These are phyloP conservation scores for Lethenteron camtschaticum DNA, from an alignment of 2,113 vertebrate species.

Conservation along the genomic window DNA sequence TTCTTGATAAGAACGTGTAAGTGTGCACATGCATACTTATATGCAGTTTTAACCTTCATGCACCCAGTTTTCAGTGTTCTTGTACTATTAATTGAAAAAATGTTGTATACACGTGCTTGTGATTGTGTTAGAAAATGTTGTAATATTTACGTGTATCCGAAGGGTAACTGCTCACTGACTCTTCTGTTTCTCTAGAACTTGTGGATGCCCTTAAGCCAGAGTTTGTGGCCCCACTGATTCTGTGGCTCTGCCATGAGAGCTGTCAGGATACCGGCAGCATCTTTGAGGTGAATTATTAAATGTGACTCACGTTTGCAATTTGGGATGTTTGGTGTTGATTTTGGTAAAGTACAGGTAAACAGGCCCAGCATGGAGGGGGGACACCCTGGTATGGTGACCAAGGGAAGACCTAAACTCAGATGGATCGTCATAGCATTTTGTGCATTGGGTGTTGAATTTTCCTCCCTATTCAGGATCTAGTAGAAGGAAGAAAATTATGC, in stretches of 20 bases:
- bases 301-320: too few species aligned
- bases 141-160: neutral
- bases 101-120: neutral
- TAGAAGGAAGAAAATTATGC: too few species aligned
- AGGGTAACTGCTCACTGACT: neutral
- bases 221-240: constrained; percentile 60
- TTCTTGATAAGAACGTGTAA: neutral
- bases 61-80: neutral
- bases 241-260: constrained; percentile 79
- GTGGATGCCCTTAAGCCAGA: constrained; percentile 57
- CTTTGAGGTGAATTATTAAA: constrained; percentile 49
- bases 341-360: too few species aligned
- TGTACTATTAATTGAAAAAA: neutral
- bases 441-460: too few species aligned
- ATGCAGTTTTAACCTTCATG: neutral
- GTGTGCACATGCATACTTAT: neutral
- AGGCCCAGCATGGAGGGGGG: too few species aligned
- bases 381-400: too few species aligned
- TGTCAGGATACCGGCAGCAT: constrained; percentile 70
- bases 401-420: too few species aligned
- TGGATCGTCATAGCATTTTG: too few species aligned
- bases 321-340: too few species aligned
- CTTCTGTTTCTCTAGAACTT: constrained; percentile 34
- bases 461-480: too few species aligned
- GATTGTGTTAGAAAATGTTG: neutral